Base-by-base conservation (phyloP, 2,113 vertebrate genomes). In the Clarias magur region DNA sequence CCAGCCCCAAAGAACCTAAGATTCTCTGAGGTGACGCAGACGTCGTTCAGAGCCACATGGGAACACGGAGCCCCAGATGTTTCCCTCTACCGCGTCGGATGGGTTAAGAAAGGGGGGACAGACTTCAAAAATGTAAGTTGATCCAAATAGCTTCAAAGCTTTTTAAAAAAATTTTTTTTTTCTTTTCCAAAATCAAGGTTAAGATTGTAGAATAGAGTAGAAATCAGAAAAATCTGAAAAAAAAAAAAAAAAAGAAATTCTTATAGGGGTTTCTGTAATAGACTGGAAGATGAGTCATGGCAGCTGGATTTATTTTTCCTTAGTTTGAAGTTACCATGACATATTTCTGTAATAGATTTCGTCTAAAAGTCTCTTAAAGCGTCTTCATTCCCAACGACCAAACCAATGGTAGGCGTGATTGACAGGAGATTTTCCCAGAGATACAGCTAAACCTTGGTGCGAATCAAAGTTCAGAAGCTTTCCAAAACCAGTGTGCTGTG, bases 11-110 rank as follows among this genome's bases (percentile, higher is more conserved):
- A 93, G 85, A 96, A 97, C 92, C 94, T 99, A 80, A 93, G 60
- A 88, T 96, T 97, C 88, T 97, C 97, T 0, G 97, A 98, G 2
- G 93, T 98, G 76, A 96, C 95, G 34, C 95, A 95, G 0, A 96
- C 94, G 63, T 97, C 96, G 30, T 99, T 99, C 94, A 94, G 95
- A 90, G 96, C 92, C 53, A 96, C 96, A 0, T 99, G 98, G 98
- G 95, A 98, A 42, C 97, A 99, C 25, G 97, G 97, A 30, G 98
- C 97, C 83, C 93, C 96, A 0, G 98, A 99, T 72, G 97, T 99
- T 9, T 94, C 96, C 85, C 94, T 99, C 0, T 99, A 99, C 83
- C 96, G 97, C 86, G 89, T 99, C 57, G 95, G 94, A 25, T 99
- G 97, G 97, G 89, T 89, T 48, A 96, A 95, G 87, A 93, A 92